Conservation (phyloP, 2,113 vertebrate genomes). For the Lamprotornis superbus region DNA sequence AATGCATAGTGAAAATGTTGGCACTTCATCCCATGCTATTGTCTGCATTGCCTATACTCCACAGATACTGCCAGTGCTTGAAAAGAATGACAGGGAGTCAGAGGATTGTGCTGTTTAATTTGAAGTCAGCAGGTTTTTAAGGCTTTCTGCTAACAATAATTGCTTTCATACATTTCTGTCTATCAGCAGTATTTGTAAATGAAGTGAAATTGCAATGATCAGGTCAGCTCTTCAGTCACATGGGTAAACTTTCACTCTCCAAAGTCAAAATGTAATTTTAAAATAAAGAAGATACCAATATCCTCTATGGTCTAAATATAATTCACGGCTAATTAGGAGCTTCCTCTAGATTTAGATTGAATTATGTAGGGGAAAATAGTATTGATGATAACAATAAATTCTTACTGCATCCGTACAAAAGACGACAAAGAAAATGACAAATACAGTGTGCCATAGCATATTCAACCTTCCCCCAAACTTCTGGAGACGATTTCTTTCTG, state of each 20-base stretch:
- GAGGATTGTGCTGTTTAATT: constrained; percentile 83
- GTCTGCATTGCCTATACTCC: constrained; percentile 62
- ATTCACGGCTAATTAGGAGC: constrained; percentile 40
- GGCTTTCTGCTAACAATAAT: constrained; percentile 96
- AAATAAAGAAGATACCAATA: constrained; percentile 47
- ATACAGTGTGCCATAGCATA: constrained; percentile 44
- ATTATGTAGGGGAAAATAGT: constrained; percentile 50
- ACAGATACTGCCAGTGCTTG: constrained; percentile 65
- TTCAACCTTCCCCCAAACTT: constrained; percentile 48
- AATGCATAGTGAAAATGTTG: constrained; percentile 47
- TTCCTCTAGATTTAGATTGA: constrained; percentile 53
- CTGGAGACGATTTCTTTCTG: constrained; percentile 22
- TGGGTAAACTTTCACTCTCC: constrained; percentile 74
- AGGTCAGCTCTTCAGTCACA: constrained; percentile 74
- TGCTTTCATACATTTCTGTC: constrained; percentile 87
- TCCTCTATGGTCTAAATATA: constrained; percentile 52
- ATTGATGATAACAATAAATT: constrained; percentile 68
- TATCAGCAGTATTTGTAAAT: constrained; percentile 90
- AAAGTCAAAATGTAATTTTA: constrained; percentile 73
- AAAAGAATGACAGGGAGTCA: constrained; percentile 69
- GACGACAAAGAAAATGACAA: constrained; percentile 64
- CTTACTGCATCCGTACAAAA: constrained; percentile 77
- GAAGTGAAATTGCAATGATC: constrained; percentile 72
- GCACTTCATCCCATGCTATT: constrained; percentile 45
- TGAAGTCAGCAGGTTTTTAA: constrained; percentile 97